Percentiles rank a stretch among this genome's conserved stretches.
These are phyloP conservation scores for Luidia sarsii DNA, from an alignment of 53 echinoderm and acorn worm species.

Conservation along the genomic window DNA sequence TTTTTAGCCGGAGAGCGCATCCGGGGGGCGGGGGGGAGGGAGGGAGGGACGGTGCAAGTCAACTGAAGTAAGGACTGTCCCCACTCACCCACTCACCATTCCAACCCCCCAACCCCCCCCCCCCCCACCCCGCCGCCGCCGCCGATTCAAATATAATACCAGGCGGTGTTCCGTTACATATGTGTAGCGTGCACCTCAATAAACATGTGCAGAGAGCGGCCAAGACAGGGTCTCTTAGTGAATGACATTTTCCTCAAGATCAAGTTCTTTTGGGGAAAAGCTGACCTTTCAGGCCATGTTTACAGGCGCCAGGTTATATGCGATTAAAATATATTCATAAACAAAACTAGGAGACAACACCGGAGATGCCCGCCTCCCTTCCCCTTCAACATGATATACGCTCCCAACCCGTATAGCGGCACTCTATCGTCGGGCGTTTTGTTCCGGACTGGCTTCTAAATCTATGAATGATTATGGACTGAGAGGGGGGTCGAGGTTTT, in stretches of 20 bases:
- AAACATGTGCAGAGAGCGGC: not conserved
- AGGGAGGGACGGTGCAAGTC: not conserved
- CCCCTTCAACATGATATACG: too few species aligned
- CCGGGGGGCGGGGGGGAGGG: not conserved
- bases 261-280: not conserved
- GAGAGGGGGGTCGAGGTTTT: too few species aligned
- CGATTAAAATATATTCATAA: too few species aligned
- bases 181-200: not conserved
- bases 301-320: slow-evolving; percentile 7
- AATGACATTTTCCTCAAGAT: slow-evolving; percentile 34
- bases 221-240: too few species aligned
- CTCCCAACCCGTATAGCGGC: too few species aligned
- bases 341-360: too few species aligned
- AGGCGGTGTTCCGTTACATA: not conserved
- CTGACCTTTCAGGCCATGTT: slow-evolving; percentile 21
- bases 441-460: too few species aligned
- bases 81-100: too few species aligned
- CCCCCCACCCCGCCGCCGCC: not conserved
- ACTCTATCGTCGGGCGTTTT: too few species aligned
- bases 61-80: not conserved
- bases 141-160: slow-evolving; percentile 16
- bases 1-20: slow-evolving; percentile 23
- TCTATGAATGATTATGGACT: too few species aligned
- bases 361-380: too few species aligned
- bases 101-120: too few species aligned